phyloP scores from a whole-genome alignment of 2,888 invertebrate species.

The Poecilobothrus nobilitatus region DNA sequence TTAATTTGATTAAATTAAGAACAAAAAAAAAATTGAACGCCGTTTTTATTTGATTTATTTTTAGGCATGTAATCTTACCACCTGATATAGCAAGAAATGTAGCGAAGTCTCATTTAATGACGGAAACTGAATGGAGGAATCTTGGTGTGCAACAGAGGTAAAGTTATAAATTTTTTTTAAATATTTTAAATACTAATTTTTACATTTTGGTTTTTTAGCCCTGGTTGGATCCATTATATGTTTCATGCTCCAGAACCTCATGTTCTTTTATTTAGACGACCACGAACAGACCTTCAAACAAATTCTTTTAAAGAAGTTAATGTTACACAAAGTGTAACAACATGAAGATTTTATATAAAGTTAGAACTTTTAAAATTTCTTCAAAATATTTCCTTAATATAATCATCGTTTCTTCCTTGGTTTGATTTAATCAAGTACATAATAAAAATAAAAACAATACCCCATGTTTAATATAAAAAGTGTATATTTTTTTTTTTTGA shows the following conservation, averaged over 20 bases:
- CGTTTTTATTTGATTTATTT: conserved; percentile 15
- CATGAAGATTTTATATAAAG: background rate
- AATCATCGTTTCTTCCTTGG: background rate
- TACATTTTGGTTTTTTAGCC: too few species aligned
- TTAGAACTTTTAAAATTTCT: too few species aligned
- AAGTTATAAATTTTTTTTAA: too few species aligned
- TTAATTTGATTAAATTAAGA: background rate
- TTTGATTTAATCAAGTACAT: background rate
- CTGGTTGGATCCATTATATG: conserved; percentile 58
- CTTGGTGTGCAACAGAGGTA: conserved; percentile 80
- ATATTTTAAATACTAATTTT: background rate
- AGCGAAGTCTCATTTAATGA: conserved; percentile 84
- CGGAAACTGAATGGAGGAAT: conserved; percentile 90
- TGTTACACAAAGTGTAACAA: background rate
- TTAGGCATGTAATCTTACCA: conserved; percentile 84
- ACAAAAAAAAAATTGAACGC: background rate
- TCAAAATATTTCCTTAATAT: too few species aligned
- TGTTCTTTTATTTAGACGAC: conserved; percentile 70
- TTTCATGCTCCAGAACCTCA: conserved; percentile 85
- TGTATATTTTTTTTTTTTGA: background rate
- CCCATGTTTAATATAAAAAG: background rate
- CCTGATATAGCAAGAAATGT: conserved; percentile 74
- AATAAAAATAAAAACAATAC: background rate
- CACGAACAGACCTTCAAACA: conserved; percentile 29
- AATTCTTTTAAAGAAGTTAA: background rate